phyloP scores from a whole-genome alignment of 2,888 invertebrate genomes.

The Dichetophora obliterata region DNA sequence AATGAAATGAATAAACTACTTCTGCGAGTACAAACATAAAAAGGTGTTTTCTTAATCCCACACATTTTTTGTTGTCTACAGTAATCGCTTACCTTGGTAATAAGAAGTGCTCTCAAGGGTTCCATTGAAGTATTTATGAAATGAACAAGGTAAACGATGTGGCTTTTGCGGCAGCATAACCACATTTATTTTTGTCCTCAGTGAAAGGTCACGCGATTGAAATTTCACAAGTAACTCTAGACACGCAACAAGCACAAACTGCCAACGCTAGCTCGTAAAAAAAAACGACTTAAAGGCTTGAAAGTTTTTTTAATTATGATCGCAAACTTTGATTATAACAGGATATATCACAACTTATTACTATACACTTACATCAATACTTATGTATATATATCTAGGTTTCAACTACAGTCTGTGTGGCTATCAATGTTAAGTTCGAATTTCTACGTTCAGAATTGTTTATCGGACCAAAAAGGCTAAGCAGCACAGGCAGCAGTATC shows the following conservation, averaged over 20 bases:
- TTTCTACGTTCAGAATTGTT: constrained; percentile 28
- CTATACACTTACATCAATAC: background rate
- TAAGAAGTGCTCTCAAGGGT: no score
- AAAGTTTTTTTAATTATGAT: constrained; percentile 13
- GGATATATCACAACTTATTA: background rate
- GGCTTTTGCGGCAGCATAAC: no score
- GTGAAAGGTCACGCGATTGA: constrained; percentile 20
- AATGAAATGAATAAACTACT: no score
- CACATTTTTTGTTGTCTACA: no score
- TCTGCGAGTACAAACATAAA: no score
- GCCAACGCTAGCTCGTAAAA: background rate
- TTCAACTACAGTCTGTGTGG: background rate
- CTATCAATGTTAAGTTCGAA: background rate
- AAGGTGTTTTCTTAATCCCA: no score
- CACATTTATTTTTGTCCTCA: no score
- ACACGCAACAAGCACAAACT: constrained; percentile 34
- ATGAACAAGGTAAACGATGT: no score
- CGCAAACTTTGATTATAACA: background rate
- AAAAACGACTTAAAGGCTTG: background rate
- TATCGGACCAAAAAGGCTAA: constrained; percentile 80
- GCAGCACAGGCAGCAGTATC: constrained; percentile 89
- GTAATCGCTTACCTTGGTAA: no score
- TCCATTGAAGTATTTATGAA: no score
- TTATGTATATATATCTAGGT: constrained; percentile 14
- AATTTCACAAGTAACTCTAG: background rate